Percentiles rank a stretch among this genome's conserved stretches.
Conservation (phyloP, 1,140 invertebrate species). For the Drosophila tropicalis region DNA sequence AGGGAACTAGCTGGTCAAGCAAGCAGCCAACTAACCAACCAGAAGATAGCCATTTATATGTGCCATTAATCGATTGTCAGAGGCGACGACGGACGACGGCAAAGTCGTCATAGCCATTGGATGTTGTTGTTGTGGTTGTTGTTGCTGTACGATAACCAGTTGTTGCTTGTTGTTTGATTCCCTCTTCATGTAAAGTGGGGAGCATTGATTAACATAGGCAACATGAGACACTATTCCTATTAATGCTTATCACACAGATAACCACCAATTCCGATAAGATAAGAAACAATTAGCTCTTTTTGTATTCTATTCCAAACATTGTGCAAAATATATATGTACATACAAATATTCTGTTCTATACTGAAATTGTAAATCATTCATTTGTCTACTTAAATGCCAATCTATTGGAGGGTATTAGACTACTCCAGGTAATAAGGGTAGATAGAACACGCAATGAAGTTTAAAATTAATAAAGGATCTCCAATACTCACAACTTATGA, state of each 20-base stretch:
- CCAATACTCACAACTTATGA: too few species aligned
- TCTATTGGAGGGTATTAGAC: too few species aligned
- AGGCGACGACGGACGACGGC: constrained; percentile 5
- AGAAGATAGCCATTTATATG: constrained; percentile 80
- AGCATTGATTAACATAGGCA: neutral
- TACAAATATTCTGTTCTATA: too few species aligned
- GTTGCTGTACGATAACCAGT: constrained; percentile 62
- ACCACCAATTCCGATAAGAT: too few species aligned
- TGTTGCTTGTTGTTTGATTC: constrained; percentile 10
- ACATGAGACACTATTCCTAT: neutral
- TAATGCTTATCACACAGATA: neutral
- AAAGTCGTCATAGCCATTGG: constrained; percentile 65
- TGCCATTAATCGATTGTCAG: constrained; percentile 81
- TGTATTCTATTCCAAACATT: too few species aligned
- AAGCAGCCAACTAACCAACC: constrained; percentile 63
- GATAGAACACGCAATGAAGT: too few species aligned
- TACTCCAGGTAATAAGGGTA: too few species aligned
- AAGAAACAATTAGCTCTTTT: too few species aligned
- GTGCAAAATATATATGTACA: too few species aligned
- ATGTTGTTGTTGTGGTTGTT: constrained; percentile 14
- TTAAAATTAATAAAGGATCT: too few species aligned
- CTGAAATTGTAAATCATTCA: too few species aligned
- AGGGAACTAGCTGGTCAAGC: constrained; percentile 37
- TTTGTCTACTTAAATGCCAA: too few species aligned
- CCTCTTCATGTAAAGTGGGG: constrained; percentile 1